Conservation (phyloP, 2,797 vertebrate genomes). For the Macrochelys suwanniensis region DNA sequence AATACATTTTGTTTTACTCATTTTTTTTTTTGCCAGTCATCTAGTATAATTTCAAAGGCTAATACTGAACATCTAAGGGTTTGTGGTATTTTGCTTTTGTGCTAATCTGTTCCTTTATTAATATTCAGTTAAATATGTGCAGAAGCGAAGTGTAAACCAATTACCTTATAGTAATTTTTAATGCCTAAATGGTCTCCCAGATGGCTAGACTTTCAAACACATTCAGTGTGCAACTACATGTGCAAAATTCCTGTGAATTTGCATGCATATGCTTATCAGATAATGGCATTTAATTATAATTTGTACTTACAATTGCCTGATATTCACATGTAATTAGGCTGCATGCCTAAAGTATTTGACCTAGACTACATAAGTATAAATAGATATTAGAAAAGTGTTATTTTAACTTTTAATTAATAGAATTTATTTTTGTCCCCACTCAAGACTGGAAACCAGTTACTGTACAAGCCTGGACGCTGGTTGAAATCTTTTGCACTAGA, state of each 20-base stretch:
- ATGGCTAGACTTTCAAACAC: background rate
- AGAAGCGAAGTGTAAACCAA: background rate
- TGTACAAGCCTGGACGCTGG: fast-evolving
- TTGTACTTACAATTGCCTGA: background rate
- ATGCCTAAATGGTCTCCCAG: background rate
- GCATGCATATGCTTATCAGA: background rate
- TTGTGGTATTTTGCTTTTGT: background rate
- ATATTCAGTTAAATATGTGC: background rate
- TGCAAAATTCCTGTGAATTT: background rate
- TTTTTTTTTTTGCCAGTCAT: background rate
- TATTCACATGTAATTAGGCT: background rate
- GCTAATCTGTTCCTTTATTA: background rate
- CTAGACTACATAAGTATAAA: background rate
- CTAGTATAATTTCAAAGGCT: background rate
- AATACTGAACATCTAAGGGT: background rate
- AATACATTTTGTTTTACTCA: background rate
- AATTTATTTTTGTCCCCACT: background rate
- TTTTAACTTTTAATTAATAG: background rate
- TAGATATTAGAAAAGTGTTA: background rate
- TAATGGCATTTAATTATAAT: background rate
- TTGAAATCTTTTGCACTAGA: background rate
- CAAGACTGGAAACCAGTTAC: background rate
- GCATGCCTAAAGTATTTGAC: fast-evolving
- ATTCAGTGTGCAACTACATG: background rate
- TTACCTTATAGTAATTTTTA: background rate